Percentiles rank a stretch among this genome's conserved stretches.
Conservation (phyloP, 2,113 vertebrate genomes). For the Chascanopsetta lugubris region DNA sequence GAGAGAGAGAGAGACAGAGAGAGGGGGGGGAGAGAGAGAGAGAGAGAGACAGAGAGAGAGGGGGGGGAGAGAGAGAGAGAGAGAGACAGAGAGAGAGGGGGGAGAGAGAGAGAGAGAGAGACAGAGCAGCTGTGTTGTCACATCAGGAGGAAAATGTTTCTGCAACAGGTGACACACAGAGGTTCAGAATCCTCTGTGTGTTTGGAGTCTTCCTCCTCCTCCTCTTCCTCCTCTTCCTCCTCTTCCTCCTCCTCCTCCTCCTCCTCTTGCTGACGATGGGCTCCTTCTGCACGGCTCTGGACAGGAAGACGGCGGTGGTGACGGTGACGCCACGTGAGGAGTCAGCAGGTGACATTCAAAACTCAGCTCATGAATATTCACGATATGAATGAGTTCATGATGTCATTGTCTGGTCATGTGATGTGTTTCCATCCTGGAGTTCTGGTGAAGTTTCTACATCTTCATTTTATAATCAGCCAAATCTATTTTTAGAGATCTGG, state of each 20-base stretch:
- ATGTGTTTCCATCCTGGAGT: background rate
- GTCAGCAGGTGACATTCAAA: slow-evolving; percentile 9
- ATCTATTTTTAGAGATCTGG: too few species aligned
- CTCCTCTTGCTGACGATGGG: slow-evolving; percentile 40
- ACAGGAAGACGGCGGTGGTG: slow-evolving; percentile 37
- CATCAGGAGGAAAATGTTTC: slow-evolving; percentile 19
- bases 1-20: too few species aligned
- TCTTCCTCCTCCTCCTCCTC: background rate
- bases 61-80: too few species aligned
- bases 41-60: too few species aligned
- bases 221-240: slow-evolving; percentile 13
- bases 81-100: background rate
- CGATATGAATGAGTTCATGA: background rate
- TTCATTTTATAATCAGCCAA: too few species aligned
- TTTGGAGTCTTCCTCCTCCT: slow-evolving; percentile 3
- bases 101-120: slow-evolving; percentile 18
- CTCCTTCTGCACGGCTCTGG: slow-evolving; percentile 51
- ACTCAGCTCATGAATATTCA: slow-evolving; percentile 23
- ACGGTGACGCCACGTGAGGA: slow-evolving; percentile 33
- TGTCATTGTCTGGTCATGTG: background rate
- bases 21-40: background rate
- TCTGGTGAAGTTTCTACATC: background rate
- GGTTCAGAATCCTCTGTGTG: background rate
- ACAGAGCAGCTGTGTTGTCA: slow-evolving; percentile 16
- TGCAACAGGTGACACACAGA: background rate